Evolutionary conservation across 2,888 invertebrate species (phyloP), one percentile per base, ranked within the genome.

Genomic region (Diloba caeruleocephala): DNA sequence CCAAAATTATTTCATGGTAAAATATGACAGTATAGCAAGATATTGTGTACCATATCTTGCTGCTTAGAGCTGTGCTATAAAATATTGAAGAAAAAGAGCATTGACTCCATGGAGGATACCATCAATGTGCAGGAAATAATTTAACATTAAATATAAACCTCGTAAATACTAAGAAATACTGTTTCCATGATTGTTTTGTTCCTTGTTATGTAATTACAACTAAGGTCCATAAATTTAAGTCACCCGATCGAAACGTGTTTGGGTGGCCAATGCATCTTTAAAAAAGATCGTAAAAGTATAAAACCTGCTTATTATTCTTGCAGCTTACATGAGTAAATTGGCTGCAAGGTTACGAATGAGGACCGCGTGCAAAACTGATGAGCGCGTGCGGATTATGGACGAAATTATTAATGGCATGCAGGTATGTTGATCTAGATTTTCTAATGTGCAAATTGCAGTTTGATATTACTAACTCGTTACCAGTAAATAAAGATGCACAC

Each of bases 361-460:
- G 78, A 98, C 98, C 0, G 98, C 99, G 0, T 90, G 94, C 59
- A 95, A 96, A 82, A 98, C 98, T 0, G 99, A 99, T 87, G 96
- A 97, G 74, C 94, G 99, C 60, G 97, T 99, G 31, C 95, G 98
- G 43, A 94, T 98, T 38, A 99, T 99, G 98, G 98, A 97, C 82
- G 99, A 99, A 94, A 96, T 99, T 71, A 96, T 99, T 60, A 95
- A 95, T 51, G 99, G 98, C 37, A 98, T 99, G 90, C 96, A 98
- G 92, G 98, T 97, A 59, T 95, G 96, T 96, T 36, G 26, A 43
- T 39, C 50, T 55, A 13, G 38, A 39, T 60, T 25, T 42, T 51
- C 14, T 29, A 25, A 46, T 10, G 36, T 12, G 7, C 12, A 54
- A 42, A 64, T 41, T 37, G 26, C 31, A 32, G 29, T 54, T 33